Conservation (phyloP, 92 coral and sea anemone genomes). For the Galaxea fascicularis region DNA sequence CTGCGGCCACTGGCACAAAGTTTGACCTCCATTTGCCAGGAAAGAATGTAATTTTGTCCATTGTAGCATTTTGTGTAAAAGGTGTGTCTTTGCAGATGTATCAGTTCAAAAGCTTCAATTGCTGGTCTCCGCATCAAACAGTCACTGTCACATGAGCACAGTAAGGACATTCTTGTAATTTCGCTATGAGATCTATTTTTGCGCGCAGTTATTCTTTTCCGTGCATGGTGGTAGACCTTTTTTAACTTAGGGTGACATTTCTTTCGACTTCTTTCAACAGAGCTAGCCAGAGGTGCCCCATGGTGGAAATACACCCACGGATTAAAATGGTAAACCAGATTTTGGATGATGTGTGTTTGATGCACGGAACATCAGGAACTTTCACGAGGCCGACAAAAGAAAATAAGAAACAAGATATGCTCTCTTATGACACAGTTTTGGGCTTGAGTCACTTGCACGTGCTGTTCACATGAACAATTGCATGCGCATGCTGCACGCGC, state of each 20-base stretch:
- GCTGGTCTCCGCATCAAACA: background rate
- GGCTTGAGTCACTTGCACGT: background rate
- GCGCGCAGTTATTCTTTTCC: background rate
- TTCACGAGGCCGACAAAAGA: background rate
- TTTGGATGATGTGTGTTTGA: slow-evolving; percentile 1
- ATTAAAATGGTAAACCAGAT: slow-evolving; percentile 1
- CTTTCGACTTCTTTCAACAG: background rate
- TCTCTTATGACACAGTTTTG: background rate
- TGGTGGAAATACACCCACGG: background rate
- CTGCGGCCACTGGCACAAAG: slow-evolving; percentile 13
- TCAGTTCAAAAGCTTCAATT: background rate
- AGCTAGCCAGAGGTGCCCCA: background rate
- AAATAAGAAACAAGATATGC: background rate
- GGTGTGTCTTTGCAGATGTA: background rate
- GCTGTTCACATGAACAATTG: too few species aligned
- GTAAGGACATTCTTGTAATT: background rate
- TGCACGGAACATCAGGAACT: background rate
- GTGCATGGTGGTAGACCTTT: background rate
- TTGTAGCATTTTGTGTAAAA: background rate
- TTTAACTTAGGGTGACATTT: background rate
- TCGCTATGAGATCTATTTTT: slow-evolving; percentile 1
- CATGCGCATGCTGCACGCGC: background rate
- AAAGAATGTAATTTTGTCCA: slow-evolving; percentile 10
- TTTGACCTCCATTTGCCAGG: slow-evolving; percentile 1
- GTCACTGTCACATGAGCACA: background rate